These are phyloP conservation scores for Pemphigus obesinymphae DNA, from an alignment of 1,140 invertebrate species.

Conservation along the genomic window DNA sequence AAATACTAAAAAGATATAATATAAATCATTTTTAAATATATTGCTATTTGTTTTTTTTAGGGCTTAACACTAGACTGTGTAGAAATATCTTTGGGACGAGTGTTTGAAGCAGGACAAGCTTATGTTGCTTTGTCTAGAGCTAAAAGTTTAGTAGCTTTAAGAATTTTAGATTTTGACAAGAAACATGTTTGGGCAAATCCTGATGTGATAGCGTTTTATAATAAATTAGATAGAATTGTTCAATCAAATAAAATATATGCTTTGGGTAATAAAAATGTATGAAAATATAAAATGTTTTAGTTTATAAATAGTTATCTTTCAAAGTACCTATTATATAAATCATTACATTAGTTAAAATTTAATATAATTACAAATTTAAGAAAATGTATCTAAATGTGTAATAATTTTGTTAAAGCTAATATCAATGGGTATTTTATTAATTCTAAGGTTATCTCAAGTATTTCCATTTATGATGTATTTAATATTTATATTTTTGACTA, in stretches of 20 bases:
- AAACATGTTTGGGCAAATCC: conserved; percentile 84
- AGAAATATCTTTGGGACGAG: conserved; percentile 82
- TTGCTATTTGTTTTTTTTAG: conserved; percentile 52
- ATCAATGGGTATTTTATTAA: neutral
- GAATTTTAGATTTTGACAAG: conserved; percentile 81
- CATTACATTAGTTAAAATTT: neutral
- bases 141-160: conserved; percentile 74
- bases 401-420: neutral
- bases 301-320: neutral
- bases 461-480: neutral
- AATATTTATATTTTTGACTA: neutral
- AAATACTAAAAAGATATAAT: neutral
- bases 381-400: neutral
- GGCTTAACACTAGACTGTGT: conserved; percentile 92
- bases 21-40: neutral
- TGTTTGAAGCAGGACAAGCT: conserved; percentile 92
- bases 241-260: conserved; percentile 8
- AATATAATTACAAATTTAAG: neutral
- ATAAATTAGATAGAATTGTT: conserved; percentile 27
- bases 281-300: neutral
- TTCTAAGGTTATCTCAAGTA: neutral
- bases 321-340: neutral
- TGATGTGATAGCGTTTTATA: conserved; percentile 79
- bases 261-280: neutral
- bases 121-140: conserved; percentile 92